A percentile compares a stretch with the other conserved stretches of the same genome.
These are phyloP conservation scores for Rhadinocentrus ornatus DNA, from an alignment of 2,797 vertebrate genomes.

Conservation along the genomic window DNA sequence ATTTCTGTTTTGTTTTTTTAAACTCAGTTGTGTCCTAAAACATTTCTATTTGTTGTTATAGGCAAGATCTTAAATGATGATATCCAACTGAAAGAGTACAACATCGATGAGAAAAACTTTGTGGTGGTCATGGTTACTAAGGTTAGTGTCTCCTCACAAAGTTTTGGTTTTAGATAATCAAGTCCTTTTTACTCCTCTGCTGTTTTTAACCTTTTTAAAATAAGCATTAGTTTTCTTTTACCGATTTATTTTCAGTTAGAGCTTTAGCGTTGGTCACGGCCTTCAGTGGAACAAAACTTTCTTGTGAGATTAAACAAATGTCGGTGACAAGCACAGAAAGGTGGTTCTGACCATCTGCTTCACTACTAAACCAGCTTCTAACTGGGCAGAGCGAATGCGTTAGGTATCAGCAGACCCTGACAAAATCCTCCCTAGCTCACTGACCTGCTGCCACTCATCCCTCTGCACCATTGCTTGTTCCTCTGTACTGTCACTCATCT, in stretches of 20 bases:
- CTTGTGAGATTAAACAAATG: neutral
- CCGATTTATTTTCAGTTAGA: neutral
- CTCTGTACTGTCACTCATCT: neutral
- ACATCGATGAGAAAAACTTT: conserved; percentile 87
- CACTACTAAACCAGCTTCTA: neutral
- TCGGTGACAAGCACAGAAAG: neutral
- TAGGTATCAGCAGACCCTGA: too few species aligned
- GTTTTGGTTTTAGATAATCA: neutral
- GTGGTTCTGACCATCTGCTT: too few species aligned
- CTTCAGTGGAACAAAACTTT: neutral
- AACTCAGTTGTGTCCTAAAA: neutral
- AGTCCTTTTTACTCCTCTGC: neutral
- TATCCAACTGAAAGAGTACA: conserved; percentile 82
- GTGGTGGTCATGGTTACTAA: conserved; percentile 87
- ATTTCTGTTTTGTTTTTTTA: too few species aligned
- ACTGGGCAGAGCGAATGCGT: too few species aligned
- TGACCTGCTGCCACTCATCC: too few species aligned
- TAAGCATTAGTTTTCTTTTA: neutral
- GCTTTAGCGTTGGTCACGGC: too few species aligned
- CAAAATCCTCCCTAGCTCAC: too few species aligned
- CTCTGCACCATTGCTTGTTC: neutral
- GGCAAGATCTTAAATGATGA: conserved; percentile 86
- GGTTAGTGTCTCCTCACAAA: conserved; percentile 59
- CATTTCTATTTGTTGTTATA: conserved; percentile 36
- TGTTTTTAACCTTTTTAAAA: neutral